A percentile compares a stretch with the other conserved stretches of the same genome.
Evolutionary conservation across 2,113 vertebrate genomes (phyloP).

Genomic region (Gymnocephalus cernua): DNA sequence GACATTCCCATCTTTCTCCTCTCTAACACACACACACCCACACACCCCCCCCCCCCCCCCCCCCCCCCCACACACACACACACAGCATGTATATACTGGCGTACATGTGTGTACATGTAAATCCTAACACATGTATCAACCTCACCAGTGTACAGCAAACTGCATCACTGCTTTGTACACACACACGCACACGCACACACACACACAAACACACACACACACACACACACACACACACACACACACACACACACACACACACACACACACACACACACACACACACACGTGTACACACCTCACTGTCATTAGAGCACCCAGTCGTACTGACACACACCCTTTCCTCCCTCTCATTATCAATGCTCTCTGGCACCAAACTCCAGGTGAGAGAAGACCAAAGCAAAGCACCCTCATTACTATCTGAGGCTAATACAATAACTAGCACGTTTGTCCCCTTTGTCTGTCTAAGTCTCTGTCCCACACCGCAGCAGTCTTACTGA

Average conservation of each 20-base stretch:
- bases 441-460: constrained; percentile 20
- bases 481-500: background rate
- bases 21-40: background rate
- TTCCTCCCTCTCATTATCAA: constrained; percentile 67
- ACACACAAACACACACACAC: constrained; percentile 1
- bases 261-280: constrained; percentile 16
- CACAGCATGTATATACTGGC: background rate
- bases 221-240: constrained; percentile 42
- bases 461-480: constrained; percentile 3
- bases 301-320: constrained; percentile 48
- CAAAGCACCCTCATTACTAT: constrained; percentile 51
- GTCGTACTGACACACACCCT: constrained; percentile 33
- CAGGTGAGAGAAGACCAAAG: constrained; percentile 47
- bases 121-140: constrained; percentile 28
- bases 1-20: background rate
- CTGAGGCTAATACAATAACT: constrained; percentile 61
- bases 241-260: constrained; percentile 12
- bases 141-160: background rate
- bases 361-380: constrained; percentile 52
- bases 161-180: background rate
- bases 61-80: background rate
- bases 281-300: constrained; percentile 17
- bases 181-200: constrained; percentile 29
- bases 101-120: constrained; percentile 16
- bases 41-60: too few relatives aligned